Evolutionary conservation across 2,888 invertebrate genomes (phyloP).

Genomic region (Iselma pallidipennis): DNA sequence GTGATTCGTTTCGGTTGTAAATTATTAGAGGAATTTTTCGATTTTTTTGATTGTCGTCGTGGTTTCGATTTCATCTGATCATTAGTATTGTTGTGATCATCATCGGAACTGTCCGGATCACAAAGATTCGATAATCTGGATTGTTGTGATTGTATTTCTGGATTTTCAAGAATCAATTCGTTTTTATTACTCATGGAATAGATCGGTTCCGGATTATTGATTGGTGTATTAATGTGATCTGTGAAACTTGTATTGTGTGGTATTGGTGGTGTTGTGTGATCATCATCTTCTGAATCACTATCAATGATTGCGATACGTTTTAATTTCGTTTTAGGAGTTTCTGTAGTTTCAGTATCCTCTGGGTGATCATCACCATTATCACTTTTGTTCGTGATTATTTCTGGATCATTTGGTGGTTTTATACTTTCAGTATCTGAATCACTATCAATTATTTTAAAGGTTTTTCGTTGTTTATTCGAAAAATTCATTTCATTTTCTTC

Average conservation of each 20-base stretch:
- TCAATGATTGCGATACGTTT: slow-evolving; percentile 15
- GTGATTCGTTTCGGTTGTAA: slow-evolving; percentile 50
- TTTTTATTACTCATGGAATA: slow-evolving; percentile 30
- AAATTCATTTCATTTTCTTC: slow-evolving; percentile 18
- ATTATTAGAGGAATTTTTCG: slow-evolving; percentile 8
- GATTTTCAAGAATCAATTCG: slow-evolving; percentile 27
- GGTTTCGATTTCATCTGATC: slow-evolving; percentile 15
- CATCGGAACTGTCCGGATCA: slow-evolving; percentile 63
- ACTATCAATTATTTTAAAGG: slow-evolving; percentile 29
- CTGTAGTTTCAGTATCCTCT: not conserved
- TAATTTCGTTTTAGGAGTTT: slow-evolving; percentile 9
- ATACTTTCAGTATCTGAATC: slow-evolving; percentile 24
- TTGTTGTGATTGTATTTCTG: slow-evolving; percentile 31
- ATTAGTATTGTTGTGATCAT: slow-evolving; percentile 30
- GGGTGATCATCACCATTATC: not conserved
- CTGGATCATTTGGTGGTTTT: not conserved
- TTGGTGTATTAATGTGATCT: slow-evolving; percentile 15
- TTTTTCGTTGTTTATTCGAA: slow-evolving; percentile 10
- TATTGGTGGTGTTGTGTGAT: slow-evolving; percentile 2
- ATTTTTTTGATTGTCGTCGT: slow-evolving; percentile 11
- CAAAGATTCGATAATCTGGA: slow-evolving; percentile 56
- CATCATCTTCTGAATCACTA: slow-evolving; percentile 25
- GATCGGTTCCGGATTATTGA: slow-evolving; percentile 17
- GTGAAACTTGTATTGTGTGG: slow-evolving; percentile 29
- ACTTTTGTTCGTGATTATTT: slow-evolving; percentile 6